phyloP scores from a whole-genome alignment of 2,888 invertebrate genomes.

The Orthosia gracilis region DNA sequence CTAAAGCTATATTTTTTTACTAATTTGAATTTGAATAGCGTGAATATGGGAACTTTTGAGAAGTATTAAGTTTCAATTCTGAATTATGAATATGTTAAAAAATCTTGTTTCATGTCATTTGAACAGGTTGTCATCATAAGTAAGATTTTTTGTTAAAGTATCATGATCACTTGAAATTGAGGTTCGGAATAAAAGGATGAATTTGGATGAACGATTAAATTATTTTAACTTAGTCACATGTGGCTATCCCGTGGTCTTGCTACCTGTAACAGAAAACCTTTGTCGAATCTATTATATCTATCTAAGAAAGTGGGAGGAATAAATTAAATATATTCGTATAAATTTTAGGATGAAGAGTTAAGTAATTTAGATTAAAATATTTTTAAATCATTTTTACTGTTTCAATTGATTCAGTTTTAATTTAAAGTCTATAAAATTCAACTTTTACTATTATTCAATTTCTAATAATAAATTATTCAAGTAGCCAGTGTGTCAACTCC shows the following conservation, averaged over 20 bases:
- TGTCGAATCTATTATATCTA: neutral
- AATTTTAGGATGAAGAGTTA: neutral
- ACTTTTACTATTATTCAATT: too few relatives aligned
- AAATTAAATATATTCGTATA: neutral
- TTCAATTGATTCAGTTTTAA: neutral
- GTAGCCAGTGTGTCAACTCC: neutral
- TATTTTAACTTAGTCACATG: neutral
- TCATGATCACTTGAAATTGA: neutral
- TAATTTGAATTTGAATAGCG: constrained; percentile 64
- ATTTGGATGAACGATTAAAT: neutral
- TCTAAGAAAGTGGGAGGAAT: neutral
- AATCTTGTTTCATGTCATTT: neutral
- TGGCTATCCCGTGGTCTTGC: neutral
- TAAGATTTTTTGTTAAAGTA: constrained; percentile 25
- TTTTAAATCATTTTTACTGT: neutral
- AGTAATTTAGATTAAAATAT: neutral
- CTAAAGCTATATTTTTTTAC: constrained; percentile 66
- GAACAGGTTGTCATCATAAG: constrained; percentile 24
- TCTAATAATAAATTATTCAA: neutral
- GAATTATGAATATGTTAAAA: constrained; percentile 41
- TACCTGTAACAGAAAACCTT: constrained; percentile 11
- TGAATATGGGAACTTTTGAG: constrained; percentile 48
- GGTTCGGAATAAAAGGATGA: neutral
- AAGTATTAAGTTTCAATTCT: constrained; percentile 55
- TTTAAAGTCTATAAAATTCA: neutral